Evolutionary conservation across 2,888 invertebrate genomes (phyloP).

Genomic region (Drosophila subsilvestris): DNA sequence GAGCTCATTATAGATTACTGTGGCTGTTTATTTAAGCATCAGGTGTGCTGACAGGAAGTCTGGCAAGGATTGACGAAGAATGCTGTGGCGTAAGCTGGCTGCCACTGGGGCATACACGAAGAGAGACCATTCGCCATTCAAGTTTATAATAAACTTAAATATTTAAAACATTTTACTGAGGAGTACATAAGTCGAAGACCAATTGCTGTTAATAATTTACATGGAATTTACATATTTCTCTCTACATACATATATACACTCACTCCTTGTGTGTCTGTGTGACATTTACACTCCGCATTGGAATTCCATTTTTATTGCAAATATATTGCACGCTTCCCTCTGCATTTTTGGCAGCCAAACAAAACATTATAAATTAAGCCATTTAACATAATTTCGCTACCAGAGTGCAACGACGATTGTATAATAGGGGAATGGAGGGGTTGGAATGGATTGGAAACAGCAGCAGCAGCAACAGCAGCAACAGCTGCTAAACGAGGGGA

Average conservation of each 20-base stretch:
- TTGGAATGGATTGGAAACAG: constrained; percentile 41
- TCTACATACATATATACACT: too few species aligned
- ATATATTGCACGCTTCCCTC: constrained; percentile 51
- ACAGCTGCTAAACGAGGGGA: constrained; percentile 77
- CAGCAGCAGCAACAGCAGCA: constrained; percentile 56
- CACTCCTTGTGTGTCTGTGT: not conserved
- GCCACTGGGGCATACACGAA: too few species aligned
- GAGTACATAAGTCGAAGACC: not conserved
- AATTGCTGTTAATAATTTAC: not conserved
- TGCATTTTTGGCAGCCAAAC: constrained; percentile 62
- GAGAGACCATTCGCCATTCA: too few species aligned
- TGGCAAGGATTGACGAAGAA: not conserved
- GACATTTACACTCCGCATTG: constrained; percentile 43
- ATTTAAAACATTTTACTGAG: too few species aligned
- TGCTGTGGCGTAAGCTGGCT: too few species aligned
- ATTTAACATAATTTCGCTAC: constrained; percentile 80
- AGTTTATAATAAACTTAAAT: too few species aligned
- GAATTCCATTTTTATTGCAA: constrained; percentile 56
- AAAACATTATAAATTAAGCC: constrained; percentile 77
- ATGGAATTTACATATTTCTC: constrained; percentile 26
- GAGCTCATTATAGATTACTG: not conserved
- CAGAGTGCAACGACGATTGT: constrained; percentile 40
- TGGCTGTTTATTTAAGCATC: not conserved
- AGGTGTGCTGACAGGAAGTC: not conserved
- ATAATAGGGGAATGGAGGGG: constrained; percentile 7